phyloP scores from a whole-genome alignment of 2,888 invertebrate species.

The Drosophila ustulata region DNA sequence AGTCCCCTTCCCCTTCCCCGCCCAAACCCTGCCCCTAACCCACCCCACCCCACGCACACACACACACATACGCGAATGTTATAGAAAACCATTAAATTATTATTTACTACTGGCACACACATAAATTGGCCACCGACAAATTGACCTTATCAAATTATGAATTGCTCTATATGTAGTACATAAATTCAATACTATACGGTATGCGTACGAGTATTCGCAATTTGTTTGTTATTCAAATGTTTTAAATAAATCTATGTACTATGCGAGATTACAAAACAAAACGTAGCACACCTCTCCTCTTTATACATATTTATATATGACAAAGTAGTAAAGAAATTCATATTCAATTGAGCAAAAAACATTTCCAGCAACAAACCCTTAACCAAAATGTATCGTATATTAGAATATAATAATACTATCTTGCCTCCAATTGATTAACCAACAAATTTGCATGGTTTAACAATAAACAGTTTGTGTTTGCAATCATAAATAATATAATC shows the following conservation, averaged over 20 bases:
- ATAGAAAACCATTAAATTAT: slow-evolving; percentile 52
- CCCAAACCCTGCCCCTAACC: neutral
- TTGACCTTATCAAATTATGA: slow-evolving; percentile 31
- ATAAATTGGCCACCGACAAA: slow-evolving; percentile 13
- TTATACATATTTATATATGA: slow-evolving; percentile 23
- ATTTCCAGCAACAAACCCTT: slow-evolving; percentile 5
- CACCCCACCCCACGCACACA: slow-evolving; percentile 18
- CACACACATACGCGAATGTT: slow-evolving; percentile 46
- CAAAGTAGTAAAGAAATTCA: slow-evolving; percentile 34
- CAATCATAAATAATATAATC: slow-evolving; percentile 8
- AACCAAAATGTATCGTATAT: slow-evolving; percentile 27
- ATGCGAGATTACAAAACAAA: slow-evolving; percentile 19
- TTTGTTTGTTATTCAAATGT: slow-evolving; percentile 26
- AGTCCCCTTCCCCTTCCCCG: slow-evolving; percentile 1
- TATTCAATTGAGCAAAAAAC: slow-evolving; percentile 13
- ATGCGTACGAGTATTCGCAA: slow-evolving; percentile 21
- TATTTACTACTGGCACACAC: slow-evolving; percentile 35
- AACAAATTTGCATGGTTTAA: slow-evolving; percentile 11
- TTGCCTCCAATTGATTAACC: slow-evolving; percentile 37
- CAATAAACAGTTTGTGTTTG: slow-evolving; percentile 14
- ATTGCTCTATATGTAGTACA: slow-evolving; percentile 14
- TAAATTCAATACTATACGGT: slow-evolving; percentile 8
- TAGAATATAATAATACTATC: slow-evolving; percentile 20
- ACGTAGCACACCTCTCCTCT: slow-evolving; percentile 9
- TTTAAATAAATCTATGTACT: slow-evolving; percentile 17